These are phyloP conservation scores for Polypedilum pembai DNA, from an alignment of 1,140 invertebrate genomes.

Conservation along the genomic window DNA sequence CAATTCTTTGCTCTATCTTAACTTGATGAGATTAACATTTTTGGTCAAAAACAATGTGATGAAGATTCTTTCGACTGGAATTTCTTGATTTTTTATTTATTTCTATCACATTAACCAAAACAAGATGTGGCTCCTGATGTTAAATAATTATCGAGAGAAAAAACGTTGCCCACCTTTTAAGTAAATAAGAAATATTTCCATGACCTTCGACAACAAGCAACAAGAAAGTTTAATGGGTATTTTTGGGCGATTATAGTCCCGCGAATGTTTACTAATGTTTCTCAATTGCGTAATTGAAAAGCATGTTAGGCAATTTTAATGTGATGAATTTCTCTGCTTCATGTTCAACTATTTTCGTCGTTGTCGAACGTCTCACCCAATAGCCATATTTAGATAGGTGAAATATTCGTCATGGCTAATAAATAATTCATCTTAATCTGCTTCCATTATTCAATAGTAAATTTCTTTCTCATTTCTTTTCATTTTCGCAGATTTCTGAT, in stretches of 20 bases:
- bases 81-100: constrained; percentile 3
- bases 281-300: neutral
- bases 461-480: constrained; percentile 35
- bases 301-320: neutral
- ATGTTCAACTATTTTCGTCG: neutral
- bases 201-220: constrained; percentile 1
- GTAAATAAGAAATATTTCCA: neutral
- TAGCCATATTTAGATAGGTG: neutral
- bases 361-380: neutral
- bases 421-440: constrained; percentile 24
- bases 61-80: neutral
- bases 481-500: constrained; percentile 69
- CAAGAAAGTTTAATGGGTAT: no score
- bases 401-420: constrained; percentile 26
- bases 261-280: neutral
- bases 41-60: neutral
- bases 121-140: no score
- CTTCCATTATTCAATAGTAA: constrained; percentile 21
- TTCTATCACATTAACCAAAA: no score
- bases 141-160: no score
- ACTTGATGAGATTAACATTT: neutral
- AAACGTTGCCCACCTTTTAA: no score
- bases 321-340: neutral
- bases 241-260: no score
- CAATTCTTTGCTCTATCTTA: neutral